Percentiles rank a stretch among this genome's conserved stretches.
Evolutionary conservation across 2,113 vertebrate species (phyloP).

Genomic region (Numida meleagris): DNA sequence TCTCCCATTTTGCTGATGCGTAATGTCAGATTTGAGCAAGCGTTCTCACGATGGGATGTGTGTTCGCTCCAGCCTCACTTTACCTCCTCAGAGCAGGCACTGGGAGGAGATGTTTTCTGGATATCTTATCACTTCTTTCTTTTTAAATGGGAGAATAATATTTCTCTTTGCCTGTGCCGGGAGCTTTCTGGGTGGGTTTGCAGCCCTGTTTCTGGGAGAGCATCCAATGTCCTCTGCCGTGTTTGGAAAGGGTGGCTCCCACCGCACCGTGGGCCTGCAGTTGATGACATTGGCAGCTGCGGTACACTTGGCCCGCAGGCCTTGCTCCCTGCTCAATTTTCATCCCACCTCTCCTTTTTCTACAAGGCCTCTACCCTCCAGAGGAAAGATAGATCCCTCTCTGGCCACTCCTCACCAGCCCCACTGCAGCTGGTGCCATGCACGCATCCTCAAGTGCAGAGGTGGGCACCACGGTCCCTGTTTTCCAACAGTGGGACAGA

Average conservation of each 20-base stretch:
- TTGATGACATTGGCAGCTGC: conserved; percentile 67
- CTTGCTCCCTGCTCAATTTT: background rate
- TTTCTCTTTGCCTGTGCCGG: conserved; percentile 29
- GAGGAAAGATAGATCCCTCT: background rate
- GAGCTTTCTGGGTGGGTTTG: conserved; percentile 46
- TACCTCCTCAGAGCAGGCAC: background rate
- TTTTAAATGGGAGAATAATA: conserved; percentile 46
- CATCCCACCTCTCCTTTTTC: conserved; percentile 10
- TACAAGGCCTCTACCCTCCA: background rate
- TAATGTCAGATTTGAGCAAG: background rate
- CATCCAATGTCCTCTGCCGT: background rate
- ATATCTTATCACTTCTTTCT: conserved; percentile 27
- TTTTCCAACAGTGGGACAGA: background rate
- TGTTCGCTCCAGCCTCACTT: background rate
- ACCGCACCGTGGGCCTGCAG: background rate
- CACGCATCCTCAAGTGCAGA: accelerated
- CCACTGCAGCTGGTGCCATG: background rate
- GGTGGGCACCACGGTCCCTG: accelerated
- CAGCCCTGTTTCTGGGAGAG: conserved; percentile 45
- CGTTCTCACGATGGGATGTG: background rate
- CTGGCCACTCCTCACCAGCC: background rate
- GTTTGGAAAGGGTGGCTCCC: conserved; percentile 71
- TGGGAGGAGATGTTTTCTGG: background rate
- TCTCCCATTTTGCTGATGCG: background rate
- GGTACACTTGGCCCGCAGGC: background rate